Evolutionary conservation across 1,140 invertebrate species (phyloP), one percentile per base, ranked within the genome.

Genomic region (Platyscapa corneri): DNA sequence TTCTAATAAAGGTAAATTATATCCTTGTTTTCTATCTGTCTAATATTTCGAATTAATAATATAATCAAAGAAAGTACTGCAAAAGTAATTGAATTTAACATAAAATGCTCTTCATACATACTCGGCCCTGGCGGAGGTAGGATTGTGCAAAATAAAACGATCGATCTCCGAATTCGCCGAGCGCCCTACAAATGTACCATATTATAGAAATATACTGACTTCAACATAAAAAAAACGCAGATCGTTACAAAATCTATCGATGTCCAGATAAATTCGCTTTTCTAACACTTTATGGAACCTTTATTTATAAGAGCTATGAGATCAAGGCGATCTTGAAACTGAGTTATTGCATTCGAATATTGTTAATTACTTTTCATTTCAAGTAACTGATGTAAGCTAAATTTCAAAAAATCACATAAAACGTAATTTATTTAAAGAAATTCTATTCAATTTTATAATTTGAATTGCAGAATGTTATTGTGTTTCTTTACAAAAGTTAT

Each of bases 71-170:
- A 46, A 78, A 60, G 46, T 46, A 65, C 83, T 78, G 65, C 76
- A 72, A 84, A n/a, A 46, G 75, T 37, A 27, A 76, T 74, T 49
- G 42, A 82, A 85, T 85, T 85, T 82, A 85, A 85, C 78, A 76
- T 82, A 81, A 76, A 81, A 85, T 53, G 56, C 30, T 46, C 32
- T 23, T 65, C 72, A 81, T 56, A 70, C 56, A 7, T 85, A 76
- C 78, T 76, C 84, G 78, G 75, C 85, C 49, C 83, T 85, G 77
- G 75, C 78, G 77, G 86, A 85, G 75, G 83, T 89, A 88, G 87
- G 86, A 85, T 88, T 88, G 89, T 87, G 87, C 86, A 88, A 89
- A 67, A 79, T n/a, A n/a, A 82, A 74, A 27, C 20, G 70, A n/a
- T 82, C 64, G 27, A 60, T 83, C 85, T 83, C 42, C 49, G n/a